Evolutionary conservation across 2,797 vertebrate genomes (phyloP).

Genomic region (Tragopan temminckii): DNA sequence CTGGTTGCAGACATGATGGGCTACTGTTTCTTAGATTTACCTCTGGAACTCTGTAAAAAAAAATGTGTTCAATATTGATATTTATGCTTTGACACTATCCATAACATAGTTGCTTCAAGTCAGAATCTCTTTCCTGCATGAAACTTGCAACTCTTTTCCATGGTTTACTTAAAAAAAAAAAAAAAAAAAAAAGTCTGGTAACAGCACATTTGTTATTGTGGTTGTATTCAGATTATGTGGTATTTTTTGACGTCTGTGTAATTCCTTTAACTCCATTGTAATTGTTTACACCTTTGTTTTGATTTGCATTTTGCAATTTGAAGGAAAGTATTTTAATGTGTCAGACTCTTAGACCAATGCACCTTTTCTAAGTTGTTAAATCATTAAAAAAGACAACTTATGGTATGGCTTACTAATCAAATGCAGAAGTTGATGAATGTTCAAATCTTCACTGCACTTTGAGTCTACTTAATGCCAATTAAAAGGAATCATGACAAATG

Average conservation of each 20-base stretch:
- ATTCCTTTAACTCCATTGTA: not conserved
- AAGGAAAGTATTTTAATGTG: not conserved
- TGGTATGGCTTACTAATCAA: constrained; percentile 47
- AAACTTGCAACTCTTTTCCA: not conserved
- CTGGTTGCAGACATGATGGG: not conserved
- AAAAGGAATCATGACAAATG: constrained; percentile 82
- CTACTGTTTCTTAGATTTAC: not conserved
- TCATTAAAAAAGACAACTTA: not conserved
- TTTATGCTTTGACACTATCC: not conserved
- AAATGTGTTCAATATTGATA: not conserved
- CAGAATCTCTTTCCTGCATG: not conserved
- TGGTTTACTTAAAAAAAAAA: not conserved
- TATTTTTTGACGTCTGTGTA: not conserved
- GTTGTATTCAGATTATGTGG: not conserved
- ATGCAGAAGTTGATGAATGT: constrained; percentile 75
- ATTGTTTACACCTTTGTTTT: not conserved
- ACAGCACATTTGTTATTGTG: not conserved
- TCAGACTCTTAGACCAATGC: not conserved
- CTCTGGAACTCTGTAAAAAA: not conserved
- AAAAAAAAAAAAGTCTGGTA: not conserved
- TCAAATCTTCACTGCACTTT: constrained; percentile 69
- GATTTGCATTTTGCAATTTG: not conserved
- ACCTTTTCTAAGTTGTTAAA: not conserved
- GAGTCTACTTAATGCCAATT: constrained; percentile 79
- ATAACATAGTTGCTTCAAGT: not conserved